These are phyloP conservation scores for Hypotaenidia philippensis DNA, from an alignment of 2,797 vertebrate species.

Conservation along the genomic window DNA sequence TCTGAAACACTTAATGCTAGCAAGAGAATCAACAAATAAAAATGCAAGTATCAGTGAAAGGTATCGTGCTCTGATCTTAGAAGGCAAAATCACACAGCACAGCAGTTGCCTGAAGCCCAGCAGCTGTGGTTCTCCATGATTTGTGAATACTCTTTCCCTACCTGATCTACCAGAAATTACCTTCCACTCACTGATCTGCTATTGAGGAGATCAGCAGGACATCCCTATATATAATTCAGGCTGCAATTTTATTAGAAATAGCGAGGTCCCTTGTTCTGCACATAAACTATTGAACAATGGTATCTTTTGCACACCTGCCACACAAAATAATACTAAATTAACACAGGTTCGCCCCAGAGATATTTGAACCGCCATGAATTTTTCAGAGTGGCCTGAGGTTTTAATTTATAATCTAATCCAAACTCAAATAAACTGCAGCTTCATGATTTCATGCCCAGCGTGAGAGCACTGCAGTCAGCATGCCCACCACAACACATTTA, in stretches of 20 bases:
- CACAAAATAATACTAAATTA: not conserved
- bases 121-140: not conserved
- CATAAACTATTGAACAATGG: not conserved
- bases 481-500: not conserved
- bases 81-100: not conserved
- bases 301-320: not conserved
- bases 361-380: not conserved
- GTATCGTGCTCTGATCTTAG: not conserved
- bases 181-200: not conserved
- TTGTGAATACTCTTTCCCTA: not conserved
- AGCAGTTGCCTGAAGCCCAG: not conserved
- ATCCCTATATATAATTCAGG: not conserved
- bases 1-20: not conserved
- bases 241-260: not conserved
- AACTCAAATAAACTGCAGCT: not conserved
- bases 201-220: not conserved
- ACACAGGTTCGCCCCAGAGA: not conserved
- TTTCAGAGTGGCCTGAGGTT: conserved; percentile 20
- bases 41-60: not conserved
- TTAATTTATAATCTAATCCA: conserved; percentile 39
- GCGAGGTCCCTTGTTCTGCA: not conserved
- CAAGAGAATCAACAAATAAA: not conserved
- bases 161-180: not conserved
- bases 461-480: not conserved
- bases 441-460: conserved; percentile 17